Base-by-base conservation (phyloP, 2,113 vertebrate species). In the Paramormyrops kingsleyae region DNA sequence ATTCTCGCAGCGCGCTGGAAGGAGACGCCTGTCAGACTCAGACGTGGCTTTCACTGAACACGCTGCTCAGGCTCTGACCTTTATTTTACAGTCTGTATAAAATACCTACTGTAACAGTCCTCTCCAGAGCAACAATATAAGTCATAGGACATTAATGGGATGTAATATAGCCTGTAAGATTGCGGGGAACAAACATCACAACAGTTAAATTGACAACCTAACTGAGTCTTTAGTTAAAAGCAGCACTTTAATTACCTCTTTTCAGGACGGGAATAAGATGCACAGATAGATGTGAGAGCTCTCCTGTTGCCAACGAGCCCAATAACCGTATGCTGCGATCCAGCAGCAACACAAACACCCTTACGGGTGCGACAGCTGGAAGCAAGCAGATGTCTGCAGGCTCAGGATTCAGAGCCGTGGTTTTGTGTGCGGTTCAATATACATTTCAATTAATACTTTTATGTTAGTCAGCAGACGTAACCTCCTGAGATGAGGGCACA, bases 371-470 rank as follows among this genome's bases (percentile, higher is more conserved):
- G 83, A 47, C 83, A 84, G 42, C 83, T 46, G 84, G 49, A 13
- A 35, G n/a, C 0, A 49, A 46, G 47, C 84, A 87, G 46, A 35
- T 35, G 27, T 56, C 49, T 35, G n/a, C 4, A 10, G 85, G 50
- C 50, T 87, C 10, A 17, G 31, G 17, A 53, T 52, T 52, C 49
- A 0, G 27, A 87, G 50, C 12, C 2, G 49, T 35, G 24, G 27
- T n/a, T 84, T 84, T 46, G 17, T 47, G 21, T 27, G 15, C 50
- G 0, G 27, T 13, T 87, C 27, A 56, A 35, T 31, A 19, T 52
- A 87, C 85, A 50, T 53, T 87, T 53, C 50, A 85, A n/a, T 85
- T 49, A 85, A n/a, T 47, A 27, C 83, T 49, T 86, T 49, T 87
- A 19, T 87, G 47, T 87, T 87, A 53, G 27, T 87, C 49, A 53